These are phyloP conservation scores for Papilio aristodemus DNA, from an alignment of 1,140 invertebrate species.

Conservation along the genomic window DNA sequence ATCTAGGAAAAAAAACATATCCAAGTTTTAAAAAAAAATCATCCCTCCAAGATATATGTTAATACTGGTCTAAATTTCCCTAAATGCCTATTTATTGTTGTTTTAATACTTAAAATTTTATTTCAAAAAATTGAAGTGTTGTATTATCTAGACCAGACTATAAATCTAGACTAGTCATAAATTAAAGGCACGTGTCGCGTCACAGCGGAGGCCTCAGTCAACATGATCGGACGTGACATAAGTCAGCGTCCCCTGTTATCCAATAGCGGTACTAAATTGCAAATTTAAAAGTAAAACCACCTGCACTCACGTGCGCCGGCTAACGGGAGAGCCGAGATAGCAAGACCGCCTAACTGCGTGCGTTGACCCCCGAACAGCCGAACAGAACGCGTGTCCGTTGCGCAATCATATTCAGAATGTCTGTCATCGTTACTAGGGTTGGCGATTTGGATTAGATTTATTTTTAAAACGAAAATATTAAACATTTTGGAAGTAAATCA, in stretches of 20 bases:
- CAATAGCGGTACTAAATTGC: conserved; percentile 71
- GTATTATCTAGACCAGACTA: background rate
- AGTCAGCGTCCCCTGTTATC: conserved; percentile 62
- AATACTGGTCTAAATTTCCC: too few species aligned
- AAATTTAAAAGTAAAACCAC: conserved; percentile 77
- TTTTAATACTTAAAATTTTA: background rate
- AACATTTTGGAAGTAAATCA: background rate
- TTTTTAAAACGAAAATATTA: background rate
- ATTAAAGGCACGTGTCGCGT: conserved; percentile 15
- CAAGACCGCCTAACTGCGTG: conserved; percentile 63
- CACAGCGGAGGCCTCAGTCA: conserved; percentile 16
- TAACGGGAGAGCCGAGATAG: conserved; percentile 58
- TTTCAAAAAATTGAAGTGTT: background rate
- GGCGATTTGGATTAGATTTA: background rate
- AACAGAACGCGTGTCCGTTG: conserved; percentile 46
- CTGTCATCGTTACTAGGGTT: conserved; percentile 39
- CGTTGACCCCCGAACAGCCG: conserved; percentile 57
- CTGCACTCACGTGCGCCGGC: conserved; percentile 60
- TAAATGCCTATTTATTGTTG: too few species aligned
- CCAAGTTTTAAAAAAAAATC: too few species aligned
- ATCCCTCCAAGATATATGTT: too few species aligned
- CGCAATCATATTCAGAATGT: conserved; percentile 58
- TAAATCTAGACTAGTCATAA: conserved; percentile 7
- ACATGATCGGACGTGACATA: conserved; percentile 39
- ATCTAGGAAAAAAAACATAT: too few species aligned